Conservation (phyloP, 2,888 invertebrate genomes). For the Nudaria mundana region DNA sequence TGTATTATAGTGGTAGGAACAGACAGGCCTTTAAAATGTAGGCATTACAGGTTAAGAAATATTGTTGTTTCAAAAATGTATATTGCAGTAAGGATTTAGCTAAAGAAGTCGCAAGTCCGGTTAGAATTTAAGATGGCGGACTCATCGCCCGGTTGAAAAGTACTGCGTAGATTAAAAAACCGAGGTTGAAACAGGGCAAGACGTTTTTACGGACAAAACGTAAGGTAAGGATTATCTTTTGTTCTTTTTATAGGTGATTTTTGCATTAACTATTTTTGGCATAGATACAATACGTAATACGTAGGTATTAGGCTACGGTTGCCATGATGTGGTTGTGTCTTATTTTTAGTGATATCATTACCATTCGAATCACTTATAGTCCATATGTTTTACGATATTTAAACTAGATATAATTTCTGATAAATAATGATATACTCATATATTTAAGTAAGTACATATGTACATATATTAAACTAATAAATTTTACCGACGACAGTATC, state of each 20-base stretch:
- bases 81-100: constrained; percentile 31
- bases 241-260: constrained; percentile 19
- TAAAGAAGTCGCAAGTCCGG: constrained; percentile 45
- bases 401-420: no score
- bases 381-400: no score
- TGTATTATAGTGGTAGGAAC: constrained; percentile 34
- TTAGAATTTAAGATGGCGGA: constrained; percentile 58
- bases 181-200: constrained; percentile 33
- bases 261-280: constrained; percentile 12
- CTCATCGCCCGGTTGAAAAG: constrained; percentile 62
- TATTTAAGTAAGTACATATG: neutral
- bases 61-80: constrained; percentile 43
- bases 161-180: constrained; percentile 45
- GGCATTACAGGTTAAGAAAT: constrained; percentile 33
- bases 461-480: constrained; percentile 3
- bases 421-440: neutral
- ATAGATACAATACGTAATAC: neutral
- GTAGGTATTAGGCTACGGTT: constrained; percentile 22
- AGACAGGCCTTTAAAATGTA: constrained; percentile 43
- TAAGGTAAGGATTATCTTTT: constrained; percentile 53
- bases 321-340: constrained; percentile 32
- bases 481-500: constrained; percentile 14
- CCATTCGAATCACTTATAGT: neutral
- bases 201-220: constrained; percentile 39
- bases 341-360: constrained; percentile 3